phyloP scores from a whole-genome alignment of 2,888 invertebrate species.

The Folsomia manolachei region DNA sequence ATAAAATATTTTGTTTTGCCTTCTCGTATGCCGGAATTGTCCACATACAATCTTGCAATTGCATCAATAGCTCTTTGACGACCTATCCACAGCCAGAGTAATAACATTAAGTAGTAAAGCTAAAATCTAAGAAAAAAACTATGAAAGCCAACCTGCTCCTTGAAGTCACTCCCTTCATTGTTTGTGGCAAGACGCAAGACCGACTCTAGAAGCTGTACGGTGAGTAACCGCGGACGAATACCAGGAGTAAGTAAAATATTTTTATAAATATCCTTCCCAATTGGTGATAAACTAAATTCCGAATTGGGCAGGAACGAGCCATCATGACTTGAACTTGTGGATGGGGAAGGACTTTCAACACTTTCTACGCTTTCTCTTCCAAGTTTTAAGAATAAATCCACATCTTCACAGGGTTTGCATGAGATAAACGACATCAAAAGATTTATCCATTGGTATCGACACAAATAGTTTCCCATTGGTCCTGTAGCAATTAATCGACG shows the following conservation, averaged over 20 bases:
- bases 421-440: slow-evolving; percentile 56
- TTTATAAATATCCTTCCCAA: slow-evolving; percentile 40
- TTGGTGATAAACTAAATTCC: neutral
- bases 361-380: slow-evolving; percentile 34
- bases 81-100: no score
- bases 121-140: no score
- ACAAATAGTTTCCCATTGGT: slow-evolving; percentile 57
- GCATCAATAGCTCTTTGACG: slow-evolving; percentile 58
- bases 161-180: slow-evolving; percentile 53
- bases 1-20: slow-evolving; percentile 49
- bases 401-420: slow-evolving; percentile 47
- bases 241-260: slow-evolving; percentile 53
- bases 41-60: slow-evolving; percentile 61
- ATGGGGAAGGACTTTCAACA: neutral
- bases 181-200: slow-evolving; percentile 56
- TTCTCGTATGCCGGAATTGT: slow-evolving; percentile 54
- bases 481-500: slow-evolving; percentile 58
- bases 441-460: slow-evolving; percentile 59
- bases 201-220: slow-evolving; percentile 59
- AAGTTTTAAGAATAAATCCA: slow-evolving; percentile 46
- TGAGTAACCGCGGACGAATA: slow-evolving; percentile 58
- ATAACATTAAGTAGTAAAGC: no score
- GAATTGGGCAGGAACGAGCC: neutral
- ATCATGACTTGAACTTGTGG: neutral
- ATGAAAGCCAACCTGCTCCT: slow-evolving; percentile 56